Evolutionary conservation across 2,797 vertebrate species (phyloP), one percentile per base, ranked within the genome.

Genomic region (Coccyzus lansbergi): DNA sequence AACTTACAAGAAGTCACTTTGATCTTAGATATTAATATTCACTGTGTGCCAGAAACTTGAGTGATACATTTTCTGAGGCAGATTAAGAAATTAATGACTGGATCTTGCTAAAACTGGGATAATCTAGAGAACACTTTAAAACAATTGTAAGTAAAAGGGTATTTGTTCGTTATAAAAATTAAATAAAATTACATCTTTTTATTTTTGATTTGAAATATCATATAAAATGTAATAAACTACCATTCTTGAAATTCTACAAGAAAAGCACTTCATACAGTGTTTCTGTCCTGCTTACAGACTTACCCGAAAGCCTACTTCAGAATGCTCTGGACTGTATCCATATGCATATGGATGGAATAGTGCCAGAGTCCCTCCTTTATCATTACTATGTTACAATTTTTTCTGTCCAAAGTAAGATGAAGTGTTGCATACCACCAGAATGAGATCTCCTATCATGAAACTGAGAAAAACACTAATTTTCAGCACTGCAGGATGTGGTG

Each of bases 401-500:
- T 89, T 65, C n/a, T 42, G n/a, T 31, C 83, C 24, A 12, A 75
- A 55, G 28, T 40, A 72, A 83, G 44, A n/a, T 56, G 46, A 68
- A 71, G 33, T 75, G 21, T 31, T 70, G 40, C 51, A 80, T 40
- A 40, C 44, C 24, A 12, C 49, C 29, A 29, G 69, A 49, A 59
- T 20, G 38, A 71, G 22, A 69, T 65, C 75, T 68, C 8, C 2
- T 58, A 10, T 26, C 12, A n/a, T 3, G 12, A 58, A 64, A 64
- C 40, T 78, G 62, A 78, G 62, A 75, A 81, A 56, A 68, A 24
- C 5, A 7, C 17, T 58, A 1, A 11, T 33, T 86, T 80, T 59
- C 20, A 21, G 33, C 1, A 1, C 64, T 44, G 33, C 16, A n/a
- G 21, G 69, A 40, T 0, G 2, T 12, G n/a, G 31, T 15, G 5